Evolutionary conservation across 2,797 vertebrate genomes (phyloP), one percentile per base, ranked within the genome.

Genomic region (Ataeniobius toweri): DNA sequence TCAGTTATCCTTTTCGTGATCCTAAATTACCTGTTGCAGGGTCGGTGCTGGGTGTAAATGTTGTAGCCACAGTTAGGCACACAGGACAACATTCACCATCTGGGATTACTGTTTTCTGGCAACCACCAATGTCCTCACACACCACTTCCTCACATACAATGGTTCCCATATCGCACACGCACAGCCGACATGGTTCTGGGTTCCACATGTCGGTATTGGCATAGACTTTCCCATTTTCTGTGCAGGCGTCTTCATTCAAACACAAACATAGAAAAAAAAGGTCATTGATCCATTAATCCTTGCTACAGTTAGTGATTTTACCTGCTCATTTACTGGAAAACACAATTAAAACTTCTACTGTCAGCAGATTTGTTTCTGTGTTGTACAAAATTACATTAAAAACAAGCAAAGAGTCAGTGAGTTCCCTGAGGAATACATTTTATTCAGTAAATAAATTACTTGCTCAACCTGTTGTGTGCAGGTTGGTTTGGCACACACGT

Each of bases 61-160:
- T 1, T 2, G 86, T 71, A 18, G 36, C 76, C 24, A 81, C 7
- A 9, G 80, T 81, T 63, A 90, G 31, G n/a, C 93, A 94, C 73
- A 90, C 80, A 0, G 93, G 93, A 80, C 93, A 94, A n/a, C 93
- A 94, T 82, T 94, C 88, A 72, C 91, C 91, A 10, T 90, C 86
- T 0, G 91, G 91, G 75, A 83, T 91, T 79, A 79, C 28, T 0
- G 78, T 76, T 44, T 90, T 59, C 78, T 67, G 31, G 56, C 93
- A 93, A 82, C 68, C 48, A 0, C 81, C 71, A 0, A 92, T 81
- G 82, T 91, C 87, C 68, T 92, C 88, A 10, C 93, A 94, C 0
- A 87, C 13, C 74, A 93, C 80, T 0, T 82, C 74, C 44, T 94
- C 91, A 44, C 93, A 94, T 36, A 89, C 16, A 0, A 70, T 0